A percentile compares a stretch with the other conserved stretches of the same genome.
These are phyloP conservation scores for Coccyzus lansbergi DNA, from an alignment of 2,797 vertebrate genomes.

Conservation along the genomic window DNA sequence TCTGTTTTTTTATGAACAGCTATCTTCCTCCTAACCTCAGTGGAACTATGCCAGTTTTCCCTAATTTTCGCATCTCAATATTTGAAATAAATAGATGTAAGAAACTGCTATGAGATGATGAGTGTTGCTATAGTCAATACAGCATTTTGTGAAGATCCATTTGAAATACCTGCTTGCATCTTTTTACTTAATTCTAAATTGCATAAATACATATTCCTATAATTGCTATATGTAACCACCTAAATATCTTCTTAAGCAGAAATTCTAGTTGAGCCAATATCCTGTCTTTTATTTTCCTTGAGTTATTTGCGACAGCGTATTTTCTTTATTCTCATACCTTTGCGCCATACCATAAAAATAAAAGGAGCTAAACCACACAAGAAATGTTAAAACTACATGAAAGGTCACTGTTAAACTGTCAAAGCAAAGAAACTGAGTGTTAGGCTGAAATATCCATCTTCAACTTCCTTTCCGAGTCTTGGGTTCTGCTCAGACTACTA, in stretches of 20 bases:
- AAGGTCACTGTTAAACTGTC: background rate
- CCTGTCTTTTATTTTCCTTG: background rate
- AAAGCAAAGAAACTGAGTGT: background rate
- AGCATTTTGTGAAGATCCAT: background rate
- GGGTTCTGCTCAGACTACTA: background rate
- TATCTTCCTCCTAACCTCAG: background rate
- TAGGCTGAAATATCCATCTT: conserved; percentile 4
- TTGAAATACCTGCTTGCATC: background rate
- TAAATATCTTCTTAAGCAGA: background rate
- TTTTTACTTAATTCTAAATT: background rate
- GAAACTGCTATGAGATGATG: background rate
- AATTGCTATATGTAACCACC: background rate
- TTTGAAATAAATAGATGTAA: conserved; percentile 15
- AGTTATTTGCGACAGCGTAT: background rate
- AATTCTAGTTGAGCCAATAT: background rate
- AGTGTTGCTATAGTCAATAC: background rate
- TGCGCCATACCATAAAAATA: background rate
- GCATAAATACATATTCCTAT: background rate
- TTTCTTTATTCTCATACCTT: background rate
- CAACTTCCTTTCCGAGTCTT: background rate
- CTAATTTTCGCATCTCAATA: background rate
- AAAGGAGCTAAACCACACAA: background rate
- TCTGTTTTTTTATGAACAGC: background rate
- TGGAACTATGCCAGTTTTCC: background rate
- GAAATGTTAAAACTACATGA: background rate